A percentile compares a stretch with the other conserved stretches of the same genome.
Conservation (phyloP, 2,888 invertebrate species). For the Heterodera filipjevi region DNA sequence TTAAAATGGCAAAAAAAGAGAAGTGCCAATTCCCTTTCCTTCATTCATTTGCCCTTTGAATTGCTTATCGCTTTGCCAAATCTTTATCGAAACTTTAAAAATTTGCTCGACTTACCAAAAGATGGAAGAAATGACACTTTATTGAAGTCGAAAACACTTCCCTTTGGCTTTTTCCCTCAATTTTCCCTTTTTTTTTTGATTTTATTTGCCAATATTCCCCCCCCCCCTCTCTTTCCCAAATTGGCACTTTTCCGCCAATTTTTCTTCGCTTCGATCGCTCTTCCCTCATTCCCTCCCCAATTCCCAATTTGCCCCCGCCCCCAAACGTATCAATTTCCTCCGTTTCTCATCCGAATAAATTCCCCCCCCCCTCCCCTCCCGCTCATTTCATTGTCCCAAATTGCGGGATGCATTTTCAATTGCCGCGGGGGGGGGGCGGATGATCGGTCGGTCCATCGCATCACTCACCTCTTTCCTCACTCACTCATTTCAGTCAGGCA, state of each 20-base stretch:
- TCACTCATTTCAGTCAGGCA: neutral
- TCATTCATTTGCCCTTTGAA: neutral
- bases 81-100: neutral
- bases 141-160: neutral
- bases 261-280: neutral
- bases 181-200: neutral
- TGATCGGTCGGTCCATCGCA: neutral
- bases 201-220: neutral
- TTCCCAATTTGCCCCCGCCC: slow-evolving; percentile 9
- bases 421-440: neutral
- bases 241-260: neutral
- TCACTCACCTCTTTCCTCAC: neutral
- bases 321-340: slow-evolving; percentile 19
- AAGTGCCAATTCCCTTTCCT: neutral
- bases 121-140: neutral
- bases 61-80: neutral
- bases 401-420: neutral
- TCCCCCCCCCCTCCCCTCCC: neutral
- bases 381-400: neutral
- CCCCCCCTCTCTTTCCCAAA: neutral
- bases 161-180: neutral
- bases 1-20: neutral
- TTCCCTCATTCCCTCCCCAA: neutral
- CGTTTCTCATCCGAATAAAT: neutral
- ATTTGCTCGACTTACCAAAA: neutral